phyloP scores from a whole-genome alignment of 2,113 vertebrate genomes.

The Tychaedon coryphoeus region DNA sequence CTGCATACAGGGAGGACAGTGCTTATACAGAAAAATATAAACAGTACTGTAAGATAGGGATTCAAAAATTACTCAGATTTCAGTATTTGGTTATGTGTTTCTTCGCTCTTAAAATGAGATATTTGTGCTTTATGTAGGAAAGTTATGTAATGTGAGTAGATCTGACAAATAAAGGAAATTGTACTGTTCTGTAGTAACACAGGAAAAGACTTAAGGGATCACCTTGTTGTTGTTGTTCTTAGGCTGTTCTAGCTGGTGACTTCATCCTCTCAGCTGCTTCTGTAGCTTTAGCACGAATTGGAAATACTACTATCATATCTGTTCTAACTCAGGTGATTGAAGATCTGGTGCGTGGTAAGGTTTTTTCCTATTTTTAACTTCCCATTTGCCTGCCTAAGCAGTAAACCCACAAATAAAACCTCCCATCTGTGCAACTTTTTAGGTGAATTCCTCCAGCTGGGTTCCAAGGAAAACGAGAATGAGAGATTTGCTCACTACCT shows the following conservation, averaged over 20 bases:
- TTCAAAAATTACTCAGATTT: background rate
- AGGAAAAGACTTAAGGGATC: background rate
- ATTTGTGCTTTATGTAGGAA: background rate
- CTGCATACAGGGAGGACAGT: no score
- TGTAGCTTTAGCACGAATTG: constrained; percentile 89
- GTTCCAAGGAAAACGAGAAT: constrained; percentile 95
- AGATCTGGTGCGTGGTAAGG: constrained; percentile 93
- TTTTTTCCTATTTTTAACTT: constrained; percentile 28
- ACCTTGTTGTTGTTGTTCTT: background rate
- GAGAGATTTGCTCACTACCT: constrained; percentile 98
- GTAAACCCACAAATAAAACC: background rate
- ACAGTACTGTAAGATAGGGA: background rate
- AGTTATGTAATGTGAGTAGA: background rate
- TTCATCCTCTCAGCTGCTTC: constrained; percentile 95
- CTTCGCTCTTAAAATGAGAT: background rate
- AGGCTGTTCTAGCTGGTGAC: constrained; percentile 97
- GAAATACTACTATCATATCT: constrained; percentile 86
- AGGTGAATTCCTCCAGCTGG: constrained; percentile 99
- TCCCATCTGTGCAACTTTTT: background rate
- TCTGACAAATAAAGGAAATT: background rate
- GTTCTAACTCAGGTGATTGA: constrained; percentile 92
- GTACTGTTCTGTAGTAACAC: background rate
- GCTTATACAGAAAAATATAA: background rate
- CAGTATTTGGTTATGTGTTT: background rate
- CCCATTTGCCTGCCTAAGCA: background rate